Conservation (phyloP, 1,140 invertebrate genomes). For the Plectrocnemia conspersa region DNA sequence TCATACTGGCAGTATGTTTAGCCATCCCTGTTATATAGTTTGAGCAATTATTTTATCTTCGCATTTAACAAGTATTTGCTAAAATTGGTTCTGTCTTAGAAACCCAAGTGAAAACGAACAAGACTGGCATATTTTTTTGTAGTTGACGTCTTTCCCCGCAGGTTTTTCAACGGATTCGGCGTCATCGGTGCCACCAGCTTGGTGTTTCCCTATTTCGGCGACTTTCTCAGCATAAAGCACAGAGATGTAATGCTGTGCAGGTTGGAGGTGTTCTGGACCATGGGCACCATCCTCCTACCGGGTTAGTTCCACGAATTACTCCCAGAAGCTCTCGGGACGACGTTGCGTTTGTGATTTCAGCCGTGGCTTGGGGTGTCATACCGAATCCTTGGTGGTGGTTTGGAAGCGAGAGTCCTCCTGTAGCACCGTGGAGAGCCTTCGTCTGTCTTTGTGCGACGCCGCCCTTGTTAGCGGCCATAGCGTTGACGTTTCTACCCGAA, state of each 20-base stretch:
- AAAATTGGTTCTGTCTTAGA: too few relatives aligned
- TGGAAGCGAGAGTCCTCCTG: conserved; percentile 37
- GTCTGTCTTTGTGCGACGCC: conserved; percentile 63
- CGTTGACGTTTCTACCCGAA: conserved; percentile 69
- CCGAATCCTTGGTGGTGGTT: conserved; percentile 42
- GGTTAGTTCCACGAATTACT: conserved; percentile 42
- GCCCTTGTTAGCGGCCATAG: conserved; percentile 57
- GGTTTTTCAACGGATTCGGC: conserved; percentile 62
- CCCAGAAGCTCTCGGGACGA: background rate
- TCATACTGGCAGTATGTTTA: too few relatives aligned
- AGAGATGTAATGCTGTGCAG: conserved; percentile 54
- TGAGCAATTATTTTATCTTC: too few relatives aligned
- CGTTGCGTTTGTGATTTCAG: conserved; percentile 39
- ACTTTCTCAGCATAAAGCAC: conserved; percentile 53
- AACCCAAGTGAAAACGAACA: too few relatives aligned
- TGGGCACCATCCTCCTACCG: conserved; percentile 54
- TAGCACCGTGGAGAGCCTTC: conserved; percentile 70
- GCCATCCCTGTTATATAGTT: too few relatives aligned
- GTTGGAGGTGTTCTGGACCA: conserved; percentile 57
- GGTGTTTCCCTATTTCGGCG: conserved; percentile 57
- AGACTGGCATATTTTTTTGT: conserved; percentile 41
- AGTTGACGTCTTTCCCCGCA: conserved; percentile 43
- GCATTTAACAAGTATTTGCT: too few relatives aligned
- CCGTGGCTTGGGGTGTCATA: conserved; percentile 52
- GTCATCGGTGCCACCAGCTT: conserved; percentile 55